phyloP scores from a whole-genome alignment of 1,140 invertebrate species.

The Doryteuthis pealeii region DNA sequence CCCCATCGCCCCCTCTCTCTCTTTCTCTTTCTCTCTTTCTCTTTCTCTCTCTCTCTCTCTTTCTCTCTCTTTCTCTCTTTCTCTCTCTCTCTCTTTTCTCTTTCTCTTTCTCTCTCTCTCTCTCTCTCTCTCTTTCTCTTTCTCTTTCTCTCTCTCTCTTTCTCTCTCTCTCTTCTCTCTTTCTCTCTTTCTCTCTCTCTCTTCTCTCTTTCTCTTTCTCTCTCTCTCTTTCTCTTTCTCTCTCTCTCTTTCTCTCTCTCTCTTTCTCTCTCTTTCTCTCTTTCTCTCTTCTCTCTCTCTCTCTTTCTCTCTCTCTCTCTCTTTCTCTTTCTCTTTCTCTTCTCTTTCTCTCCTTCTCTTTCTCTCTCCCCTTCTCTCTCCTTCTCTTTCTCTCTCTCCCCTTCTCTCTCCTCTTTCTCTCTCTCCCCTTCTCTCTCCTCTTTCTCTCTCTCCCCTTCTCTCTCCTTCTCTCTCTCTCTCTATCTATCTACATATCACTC shows the following conservation, averaged over 20 bases:
- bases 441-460: slow-evolving; percentile 12
- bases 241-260: not conserved
- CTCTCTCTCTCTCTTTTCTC: not conserved
- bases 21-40: not conserved
- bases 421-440: slow-evolving; percentile 11
- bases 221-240: not conserved
- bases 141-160: not conserved
- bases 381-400: not conserved
- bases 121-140: not conserved
- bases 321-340: not conserved
- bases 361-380: not conserved
- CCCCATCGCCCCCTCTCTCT: too few relatives aligned
- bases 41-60: not conserved
- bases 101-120: not conserved
- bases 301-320: not conserved
- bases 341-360: not conserved
- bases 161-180: not conserved
- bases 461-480: not conserved
- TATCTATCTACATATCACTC: not conserved
- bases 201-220: not conserved
- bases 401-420: slow-evolving; percentile 9
- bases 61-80: not conserved
- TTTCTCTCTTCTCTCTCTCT: slow-evolving; percentile 9
- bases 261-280: slow-evolving; percentile 16
- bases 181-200: not conserved